phyloP scores from a whole-genome alignment of 2,888 invertebrate genomes.

The Tribolium freemani region DNA sequence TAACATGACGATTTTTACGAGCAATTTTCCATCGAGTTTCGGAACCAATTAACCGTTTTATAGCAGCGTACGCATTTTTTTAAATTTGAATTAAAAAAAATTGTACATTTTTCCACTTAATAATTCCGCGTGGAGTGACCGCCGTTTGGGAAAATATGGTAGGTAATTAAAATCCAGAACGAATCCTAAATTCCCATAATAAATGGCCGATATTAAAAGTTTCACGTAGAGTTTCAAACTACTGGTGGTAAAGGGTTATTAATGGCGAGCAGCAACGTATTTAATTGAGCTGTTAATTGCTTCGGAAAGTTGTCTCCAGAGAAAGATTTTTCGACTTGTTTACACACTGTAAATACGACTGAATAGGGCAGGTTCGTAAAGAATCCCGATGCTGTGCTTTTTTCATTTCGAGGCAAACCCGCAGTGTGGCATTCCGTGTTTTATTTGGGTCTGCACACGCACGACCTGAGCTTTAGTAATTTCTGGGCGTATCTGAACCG shows the following conservation, averaged over 20 bases:
- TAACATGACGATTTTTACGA: constrained; percentile 23
- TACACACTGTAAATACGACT: constrained; percentile 32
- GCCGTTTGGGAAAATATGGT: background rate
- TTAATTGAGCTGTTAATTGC: constrained; percentile 44
- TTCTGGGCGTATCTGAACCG: background rate
- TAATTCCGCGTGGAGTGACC: background rate
- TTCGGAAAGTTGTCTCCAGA: constrained; percentile 37
- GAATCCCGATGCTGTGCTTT: constrained; percentile 17
- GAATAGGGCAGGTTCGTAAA: constrained; percentile 21
- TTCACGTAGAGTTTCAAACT: constrained; percentile 35
- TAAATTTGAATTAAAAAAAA: background rate
- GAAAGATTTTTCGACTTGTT: constrained; percentile 40
- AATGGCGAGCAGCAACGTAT: constrained; percentile 33
- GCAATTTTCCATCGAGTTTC: constrained; percentile 29
- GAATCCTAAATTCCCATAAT: constrained; percentile 36
- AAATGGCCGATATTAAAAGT: constrained; percentile 41
- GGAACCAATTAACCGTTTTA: constrained; percentile 9
- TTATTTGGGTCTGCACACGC: constrained; percentile 5
- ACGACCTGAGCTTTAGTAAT: constrained; percentile 7
- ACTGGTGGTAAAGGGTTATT: constrained; percentile 31
- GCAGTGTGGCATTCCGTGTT: constrained; percentile 8
- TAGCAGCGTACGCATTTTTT: background rate
- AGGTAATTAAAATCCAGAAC: constrained; percentile 10
- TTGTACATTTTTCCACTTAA: background rate
- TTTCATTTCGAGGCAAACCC: constrained; percentile 26